These are phyloP conservation scores for Tricholaema leucomelas DNA, from an alignment of 2,113 vertebrate species.

Conservation along the genomic window DNA sequence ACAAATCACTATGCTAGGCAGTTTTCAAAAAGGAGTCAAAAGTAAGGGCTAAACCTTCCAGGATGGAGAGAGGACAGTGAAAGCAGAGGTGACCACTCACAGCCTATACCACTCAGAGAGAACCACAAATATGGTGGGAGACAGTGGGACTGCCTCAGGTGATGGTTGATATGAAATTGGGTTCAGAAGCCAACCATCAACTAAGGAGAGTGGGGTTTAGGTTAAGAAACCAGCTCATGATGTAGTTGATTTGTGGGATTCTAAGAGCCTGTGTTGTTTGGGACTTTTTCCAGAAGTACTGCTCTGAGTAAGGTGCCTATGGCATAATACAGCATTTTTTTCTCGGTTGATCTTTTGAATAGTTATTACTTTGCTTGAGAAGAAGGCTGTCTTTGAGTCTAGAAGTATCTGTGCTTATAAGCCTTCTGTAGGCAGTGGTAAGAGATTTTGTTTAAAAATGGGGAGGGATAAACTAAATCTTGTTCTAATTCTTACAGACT, in stretches of 20 bases:
- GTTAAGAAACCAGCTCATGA: background rate
- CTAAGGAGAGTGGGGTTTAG: background rate
- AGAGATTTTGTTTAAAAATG: background rate
- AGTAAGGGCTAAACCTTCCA: background rate
- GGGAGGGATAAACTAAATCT: background rate
- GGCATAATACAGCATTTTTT: background rate
- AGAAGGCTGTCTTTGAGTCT: background rate
- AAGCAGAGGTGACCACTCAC: background rate
- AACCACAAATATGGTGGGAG: background rate
- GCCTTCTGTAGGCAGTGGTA: background rate
- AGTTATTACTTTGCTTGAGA: background rate
- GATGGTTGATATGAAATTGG: background rate
- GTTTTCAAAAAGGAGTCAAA: background rate
- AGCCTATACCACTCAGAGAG: background rate
- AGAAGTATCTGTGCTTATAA: background rate
- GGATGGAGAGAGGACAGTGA: too few relatives aligned
- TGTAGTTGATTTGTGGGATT: background rate
- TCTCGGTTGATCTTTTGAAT: background rate
- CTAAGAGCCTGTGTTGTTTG: background rate
- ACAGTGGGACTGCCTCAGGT: background rate
- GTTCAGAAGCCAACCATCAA: background rate
- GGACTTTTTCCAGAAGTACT: background rate
- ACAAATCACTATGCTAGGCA: background rate
- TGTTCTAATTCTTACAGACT: background rate
- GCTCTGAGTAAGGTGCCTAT: background rate